A percentile compares a stretch with the other conserved stretches of the same genome.
Conservation (phyloP, 2,797 vertebrate species). For the Numenius phaeopus region DNA sequence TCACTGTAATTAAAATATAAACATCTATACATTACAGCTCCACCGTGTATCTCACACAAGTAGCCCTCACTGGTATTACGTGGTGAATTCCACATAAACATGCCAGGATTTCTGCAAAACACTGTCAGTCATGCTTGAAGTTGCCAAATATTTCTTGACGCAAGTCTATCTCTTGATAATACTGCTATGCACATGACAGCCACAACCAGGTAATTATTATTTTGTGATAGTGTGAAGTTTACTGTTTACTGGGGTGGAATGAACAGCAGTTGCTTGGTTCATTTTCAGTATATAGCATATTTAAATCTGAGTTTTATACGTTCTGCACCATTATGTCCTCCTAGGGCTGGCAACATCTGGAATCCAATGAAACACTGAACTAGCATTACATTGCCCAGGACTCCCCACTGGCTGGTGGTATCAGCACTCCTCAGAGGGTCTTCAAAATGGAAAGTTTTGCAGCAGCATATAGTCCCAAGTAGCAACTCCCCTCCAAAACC, state of each 20-base stretch:
- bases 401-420: neutral
- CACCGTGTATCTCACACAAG: neutral
- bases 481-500: neutral
- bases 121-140: neutral
- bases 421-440: neutral
- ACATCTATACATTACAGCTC: neutral
- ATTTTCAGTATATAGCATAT: neutral
- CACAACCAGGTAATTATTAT: neutral
- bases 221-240: neutral
- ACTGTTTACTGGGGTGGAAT: neutral
- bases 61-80: neutral
- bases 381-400: neutral
- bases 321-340: neutral
- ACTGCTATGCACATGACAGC: neutral
- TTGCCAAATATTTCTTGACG: neutral
- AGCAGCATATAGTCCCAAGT: neutral
- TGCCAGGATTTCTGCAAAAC: neutral
- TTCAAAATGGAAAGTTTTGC: neutral
- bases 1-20: conserved; percentile 22
- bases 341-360: neutral
- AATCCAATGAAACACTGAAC: neutral
- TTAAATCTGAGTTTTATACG: neutral
- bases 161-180: neutral
- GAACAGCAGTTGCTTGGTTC: neutral
- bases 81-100: neutral